Base-by-base conservation (phyloP, 2,797 vertebrate species). In the Phataginus tetradactyla region DNA sequence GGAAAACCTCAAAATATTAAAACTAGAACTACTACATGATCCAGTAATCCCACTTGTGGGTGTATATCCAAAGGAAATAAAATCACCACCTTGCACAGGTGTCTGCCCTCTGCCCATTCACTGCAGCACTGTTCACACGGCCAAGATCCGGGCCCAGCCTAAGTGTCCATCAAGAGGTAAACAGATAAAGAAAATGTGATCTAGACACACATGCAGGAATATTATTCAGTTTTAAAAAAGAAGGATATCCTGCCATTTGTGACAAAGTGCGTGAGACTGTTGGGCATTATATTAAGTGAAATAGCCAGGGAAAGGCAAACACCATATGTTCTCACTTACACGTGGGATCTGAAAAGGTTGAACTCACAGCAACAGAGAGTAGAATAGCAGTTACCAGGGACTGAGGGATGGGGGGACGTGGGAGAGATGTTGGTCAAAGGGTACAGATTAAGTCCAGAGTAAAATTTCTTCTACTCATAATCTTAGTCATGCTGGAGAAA, bases 41-140 rank as follows among this genome's bases (percentile, higher is more conserved):
- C 37, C 29, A 92, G 34, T 37, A 85, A 59, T 66, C 23, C 23
- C 29, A 53, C 3, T 63, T 85, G 53, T 61, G 23, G 21, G 13
- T 78, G 18, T 63, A 34, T 9, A 94, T 23, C 4, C 34, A 94
- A 93, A 78, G 4, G 9, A 45, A 90, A 64, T 83, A 79, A 86
- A 79, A 72, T 72, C 25, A 45, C 18, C 71, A 20, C 32, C 49
- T 84, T 34, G 15, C n/a, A 89, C 13, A 75, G 51, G 21, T 59
- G 68, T 21, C 59, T 77, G 7, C 37, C 37, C 32, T 77, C 45
- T 53, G 29, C 5, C 4, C 86, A 55, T 72, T 55, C n/a, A 49
- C 7, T 69, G 13, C 18, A 72, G 21, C 42, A 71, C 79, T 57
- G 42, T 37, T 94, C 57, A 79, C 29, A 79, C 55, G 79, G 74